Evolutionary conservation across 2,113 vertebrate species (phyloP), one percentile per base, ranked within the genome.

Genomic region (Nothocercus nigrocapillus): DNA sequence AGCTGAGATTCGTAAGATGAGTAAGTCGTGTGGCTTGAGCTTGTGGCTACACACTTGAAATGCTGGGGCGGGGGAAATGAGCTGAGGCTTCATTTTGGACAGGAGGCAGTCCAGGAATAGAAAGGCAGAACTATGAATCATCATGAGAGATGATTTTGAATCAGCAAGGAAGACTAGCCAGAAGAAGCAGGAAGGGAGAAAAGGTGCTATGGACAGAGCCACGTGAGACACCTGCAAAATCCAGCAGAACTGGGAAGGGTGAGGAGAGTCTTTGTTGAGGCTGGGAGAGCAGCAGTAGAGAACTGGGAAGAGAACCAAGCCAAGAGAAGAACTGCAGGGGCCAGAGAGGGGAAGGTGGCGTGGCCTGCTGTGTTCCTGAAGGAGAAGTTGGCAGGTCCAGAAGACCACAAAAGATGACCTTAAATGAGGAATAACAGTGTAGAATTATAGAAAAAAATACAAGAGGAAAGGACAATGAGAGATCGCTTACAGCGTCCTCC

Each of bases 41-140:
- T 79, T 85, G 75, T 88, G 95, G 92, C 82, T 88, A 49, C 93
- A 80, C 90, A 76, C 90, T 92, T 82, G 90, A 85, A 85, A 73
- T 82, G 79, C 85, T 85, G 88, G 54, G 85, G 85, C 94, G 67
- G 85, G 79, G 75, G 81, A 91, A 90, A 95, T 75, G 92, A 95
- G 93, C 94, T 92, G 94, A 93, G 93, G 25, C 75, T 96, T 95
- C 93, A 51, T 85, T 94, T 95, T 95, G 95, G 95, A 95, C 93
- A 96, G 88, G 76, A 95, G 95, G 80, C 75, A 80, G 93, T 88
- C 85, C 91, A 94, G 93, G 88, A 96, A 96, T 95, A 95, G 95
- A 94, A 94, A 92, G 82, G 85, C 94, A 96, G 94, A 92, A 59
- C 76, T 82, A 82, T 94, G 94, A 96, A 94, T 96, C 95, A 95